Evolutionary conservation across 2,888 invertebrate genomes (phyloP), one percentile per base, ranked within the genome.

Genomic region (Andrena bicolor): DNA sequence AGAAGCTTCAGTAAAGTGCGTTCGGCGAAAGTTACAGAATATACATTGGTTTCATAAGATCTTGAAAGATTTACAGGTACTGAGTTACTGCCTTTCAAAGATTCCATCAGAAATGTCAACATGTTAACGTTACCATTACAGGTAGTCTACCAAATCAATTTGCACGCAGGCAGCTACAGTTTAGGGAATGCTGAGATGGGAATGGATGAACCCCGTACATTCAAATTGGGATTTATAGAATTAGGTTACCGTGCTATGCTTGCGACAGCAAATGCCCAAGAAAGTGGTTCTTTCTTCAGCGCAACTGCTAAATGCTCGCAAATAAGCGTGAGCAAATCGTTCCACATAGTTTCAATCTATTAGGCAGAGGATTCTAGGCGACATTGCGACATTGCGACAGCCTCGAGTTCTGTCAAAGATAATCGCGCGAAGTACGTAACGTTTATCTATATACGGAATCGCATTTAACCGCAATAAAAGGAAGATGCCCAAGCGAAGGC

Each of bases 401-500:
- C 20, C 20, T 20, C 20, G 0, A 8, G n/a, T 5, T 10, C 20
- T 23, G 13, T 56, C 56, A 23, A 41, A 26, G 66, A 63, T 82
- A 76, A 82, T 83, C 66, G 61, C 66, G 10, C 7, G 10, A 32
- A 28, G 26, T 30, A 51, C 53, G 70, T 32, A 74, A 77, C 70
- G 53, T 41, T 66, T 65, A 79, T 76, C 82, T 77, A 23, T 68
- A 41, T 26, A 69, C 66, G 68, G 77, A 16, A 65, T 76, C 70
- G 75, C 68, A 66, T 77, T 81, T 76, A 71, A 66, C 66, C 20
- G 77, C 71, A 41, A 81, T 81, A 81, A 70, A 72, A 64, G 63
- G 78, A 60, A 74, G 71, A 75, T 65, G 78, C 32, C 48, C 63
- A 8, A 51, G 35, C 8, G 56, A 61, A 61, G 73, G 65, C 28